These are phyloP conservation scores for Eupleurogrammus muticus DNA, from an alignment of 2,797 vertebrate species.

Conservation along the genomic window DNA sequence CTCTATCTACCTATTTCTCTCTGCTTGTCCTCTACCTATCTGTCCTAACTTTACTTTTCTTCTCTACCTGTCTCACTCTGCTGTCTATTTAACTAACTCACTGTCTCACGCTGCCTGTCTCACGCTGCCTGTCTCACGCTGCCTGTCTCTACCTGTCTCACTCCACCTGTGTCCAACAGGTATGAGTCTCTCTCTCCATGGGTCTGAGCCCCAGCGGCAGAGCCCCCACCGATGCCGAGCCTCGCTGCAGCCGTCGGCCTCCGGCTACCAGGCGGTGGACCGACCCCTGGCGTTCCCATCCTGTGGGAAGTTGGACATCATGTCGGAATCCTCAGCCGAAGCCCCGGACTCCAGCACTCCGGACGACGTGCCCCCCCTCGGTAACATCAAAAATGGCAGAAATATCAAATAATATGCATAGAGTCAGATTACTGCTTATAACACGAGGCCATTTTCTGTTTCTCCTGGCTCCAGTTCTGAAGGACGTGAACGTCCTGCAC, in stretches of 20 bases:
- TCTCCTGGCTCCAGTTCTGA: conserved; percentile 63
- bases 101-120: too few relatives aligned
- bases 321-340: conserved; percentile 90
- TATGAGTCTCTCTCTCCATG: conserved; percentile 94
- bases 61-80: too few relatives aligned
- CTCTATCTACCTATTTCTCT: too few relatives aligned
- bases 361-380: conserved; percentile 84
- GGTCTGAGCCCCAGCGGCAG: conserved; percentile 88
- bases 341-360: conserved; percentile 78
- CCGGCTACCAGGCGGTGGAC: conserved; percentile 80
- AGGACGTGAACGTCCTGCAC: conserved; percentile 90
- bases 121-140: too few relatives aligned
- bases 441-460: not conserved
- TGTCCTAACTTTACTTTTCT: too few relatives aligned
- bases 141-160: too few relatives aligned
- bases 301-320: conserved; percentile 83
- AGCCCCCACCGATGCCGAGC: conserved; percentile 85
- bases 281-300: conserved; percentile 81
- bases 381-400: conserved; percentile 77
- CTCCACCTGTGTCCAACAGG: conserved; percentile 75
- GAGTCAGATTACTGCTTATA: not conserved
- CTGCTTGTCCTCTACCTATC: too few relatives aligned
- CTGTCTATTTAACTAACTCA: too few relatives aligned
- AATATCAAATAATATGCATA: too few relatives aligned
- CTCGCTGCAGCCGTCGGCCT: conserved; percentile 78